Evolutionary conservation across 2,113 vertebrate species (phyloP).

Genomic region (Orycteropus afer): DNA sequence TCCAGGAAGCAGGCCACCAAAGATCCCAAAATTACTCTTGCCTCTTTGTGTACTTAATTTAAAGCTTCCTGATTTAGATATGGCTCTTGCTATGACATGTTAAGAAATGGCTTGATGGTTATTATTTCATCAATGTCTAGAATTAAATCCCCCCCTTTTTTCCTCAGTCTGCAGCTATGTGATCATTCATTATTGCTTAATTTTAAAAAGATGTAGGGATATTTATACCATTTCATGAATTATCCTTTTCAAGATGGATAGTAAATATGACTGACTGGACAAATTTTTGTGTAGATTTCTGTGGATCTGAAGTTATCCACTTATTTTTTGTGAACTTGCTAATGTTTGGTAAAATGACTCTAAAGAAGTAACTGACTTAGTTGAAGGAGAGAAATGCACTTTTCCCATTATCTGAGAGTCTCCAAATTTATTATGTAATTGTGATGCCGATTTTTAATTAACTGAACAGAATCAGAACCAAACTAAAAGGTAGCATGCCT

Average conservation of each 20-base stretch:
- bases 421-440: conserved; percentile 17
- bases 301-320: neutral
- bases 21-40: neutral
- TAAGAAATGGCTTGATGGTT: neutral
- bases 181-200: neutral
- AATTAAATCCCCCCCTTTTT: neutral
- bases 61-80: conserved; percentile 20
- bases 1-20: neutral
- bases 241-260: neutral
- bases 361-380: neutral
- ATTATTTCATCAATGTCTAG: conserved; percentile 12
- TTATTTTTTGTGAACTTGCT: conserved; percentile 30
- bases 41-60: neutral
- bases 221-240: neutral
- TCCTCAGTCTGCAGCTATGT: neutral
- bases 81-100: neutral
- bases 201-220: neutral
- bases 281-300: neutral
- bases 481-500: conserved; percentile 52
- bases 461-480: conserved; percentile 53
- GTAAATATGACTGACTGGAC: neutral
- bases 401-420: conserved; percentile 36
- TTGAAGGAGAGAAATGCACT: neutral
- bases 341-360: neutral
- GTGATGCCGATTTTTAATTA: neutral